Conservation (phyloP, 2,888 invertebrate genomes). For the Criorhina ranunculi region DNA sequence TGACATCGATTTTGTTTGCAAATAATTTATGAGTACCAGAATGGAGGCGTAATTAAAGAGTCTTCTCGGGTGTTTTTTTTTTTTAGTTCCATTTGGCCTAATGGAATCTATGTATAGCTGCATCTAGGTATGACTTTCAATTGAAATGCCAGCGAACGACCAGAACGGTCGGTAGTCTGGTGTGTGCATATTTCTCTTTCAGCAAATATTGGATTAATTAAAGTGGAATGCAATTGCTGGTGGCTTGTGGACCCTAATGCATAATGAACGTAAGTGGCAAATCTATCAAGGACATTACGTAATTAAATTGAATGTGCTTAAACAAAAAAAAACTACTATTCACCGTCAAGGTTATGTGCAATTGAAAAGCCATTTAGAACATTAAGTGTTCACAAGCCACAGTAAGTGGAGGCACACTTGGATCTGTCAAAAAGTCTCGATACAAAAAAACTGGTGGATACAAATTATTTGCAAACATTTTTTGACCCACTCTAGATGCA, state of each 20-base stretch:
- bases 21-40: constrained; percentile 36
- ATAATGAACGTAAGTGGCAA: constrained; percentile 21
- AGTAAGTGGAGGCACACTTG: no score
- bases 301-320: constrained; percentile 3
- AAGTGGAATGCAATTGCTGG: constrained; percentile 40
- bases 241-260: constrained; percentile 32
- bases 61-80: neutral
- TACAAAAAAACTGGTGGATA: no score
- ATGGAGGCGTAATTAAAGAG: constrained; percentile 14
- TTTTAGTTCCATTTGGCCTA: neutral
- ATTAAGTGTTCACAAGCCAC: no score
- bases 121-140: constrained; percentile 29
- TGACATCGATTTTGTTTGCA: constrained; percentile 17
- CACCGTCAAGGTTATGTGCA: constrained; percentile 7
- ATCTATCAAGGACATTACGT: constrained; percentile 26
- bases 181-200: constrained; percentile 30
- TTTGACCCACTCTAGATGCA: no score
- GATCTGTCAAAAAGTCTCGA: no score
- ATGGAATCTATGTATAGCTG: neutral
- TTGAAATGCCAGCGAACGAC: neutral
- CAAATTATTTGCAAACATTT: no score
- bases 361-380: no score
- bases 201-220: constrained; percentile 56
- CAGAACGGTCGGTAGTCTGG: neutral
- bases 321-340: neutral